Conservation (phyloP, 2,797 vertebrate genomes). For the Sarcoramphus papa region DNA sequence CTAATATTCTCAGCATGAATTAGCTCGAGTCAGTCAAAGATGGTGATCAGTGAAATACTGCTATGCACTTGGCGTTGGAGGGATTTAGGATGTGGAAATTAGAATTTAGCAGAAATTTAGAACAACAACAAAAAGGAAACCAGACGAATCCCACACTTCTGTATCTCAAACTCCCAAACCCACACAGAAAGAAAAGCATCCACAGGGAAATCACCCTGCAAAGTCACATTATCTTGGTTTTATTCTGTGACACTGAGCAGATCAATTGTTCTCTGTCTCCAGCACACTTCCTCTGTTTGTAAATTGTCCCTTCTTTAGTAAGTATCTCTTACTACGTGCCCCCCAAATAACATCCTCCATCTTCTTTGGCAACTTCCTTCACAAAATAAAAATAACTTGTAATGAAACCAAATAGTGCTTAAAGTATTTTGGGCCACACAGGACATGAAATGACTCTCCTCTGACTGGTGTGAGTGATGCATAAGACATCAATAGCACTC, state of each 20-base stretch:
- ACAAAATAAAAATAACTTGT: not conserved
- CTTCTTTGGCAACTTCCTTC: not conserved
- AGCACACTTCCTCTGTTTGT: not conserved
- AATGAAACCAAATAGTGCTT: not conserved
- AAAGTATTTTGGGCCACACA: not conserved
- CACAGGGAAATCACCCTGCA: not conserved
- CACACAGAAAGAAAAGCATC: not conserved
- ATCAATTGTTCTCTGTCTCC: not conserved
- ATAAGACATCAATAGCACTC: not conserved
- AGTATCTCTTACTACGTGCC: not conserved
- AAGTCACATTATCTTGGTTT: not conserved
- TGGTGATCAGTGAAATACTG: not conserved
- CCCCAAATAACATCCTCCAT: not conserved
- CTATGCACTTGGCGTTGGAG: not conserved
- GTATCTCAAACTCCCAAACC: not conserved
- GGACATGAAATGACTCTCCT: not conserved
- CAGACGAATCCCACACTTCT: not conserved
- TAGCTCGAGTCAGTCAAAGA: not conserved
- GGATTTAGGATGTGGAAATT: not conserved
- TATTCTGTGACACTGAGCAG: not conserved
- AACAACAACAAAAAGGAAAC: rapidly evolving
- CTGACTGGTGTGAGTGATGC: not conserved
- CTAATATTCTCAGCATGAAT: not conserved
- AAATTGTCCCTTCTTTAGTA: not conserved
- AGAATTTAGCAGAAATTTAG: not conserved